Evolutionary conservation across 1,140 invertebrate species (phyloP), one percentile per base, ranked within the genome.

Genomic region (Drosophila aff.): DNA sequence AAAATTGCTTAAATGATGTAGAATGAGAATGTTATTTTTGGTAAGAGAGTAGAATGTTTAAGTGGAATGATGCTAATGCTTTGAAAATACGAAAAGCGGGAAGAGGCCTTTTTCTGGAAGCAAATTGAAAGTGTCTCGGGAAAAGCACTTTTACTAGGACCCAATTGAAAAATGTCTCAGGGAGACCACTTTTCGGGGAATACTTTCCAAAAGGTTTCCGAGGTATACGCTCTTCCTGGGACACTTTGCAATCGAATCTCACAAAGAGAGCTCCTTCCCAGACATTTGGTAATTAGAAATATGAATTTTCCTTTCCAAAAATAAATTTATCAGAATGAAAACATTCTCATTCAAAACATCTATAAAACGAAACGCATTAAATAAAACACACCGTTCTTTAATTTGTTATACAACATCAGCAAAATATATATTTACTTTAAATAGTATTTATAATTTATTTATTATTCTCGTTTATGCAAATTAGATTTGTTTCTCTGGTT

Each of bases 401-500:
- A 31, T 49, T 43, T 18, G n/a, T 52, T 41, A 44, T 69, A 77
- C 65, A 69, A 77, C 65, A 68, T 69, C 75, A 57, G 50, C 76
- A 78, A 68, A 69, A 68, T 77, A 61, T 68, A 69, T 79, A 47
- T 64, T 31, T 52, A 68, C 44, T 72, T 60, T 62, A 72, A 21
- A 76, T 62, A 52, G 50, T 50, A 81, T 72, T 65, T 77, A 55
- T 60, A 68, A 40, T 52, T 0, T 60, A 74, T 69, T 81, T 74
- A 49, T 67, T 72, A 11, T 0, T 43, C 79, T 64, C 43, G 46
- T 60, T 63, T 79, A 67, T 80, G 76, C 84, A 89, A 83, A 89
- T 89, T 66, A 41, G 55, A 74, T 89, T 83, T 87, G 76, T 71
- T 62, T 78, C 33, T 77, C 46, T 72, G 65, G 52, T 76, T 53